Base-by-base conservation (phyloP, 2,888 invertebrate genomes). In the Terebella lapidaria region DNA sequence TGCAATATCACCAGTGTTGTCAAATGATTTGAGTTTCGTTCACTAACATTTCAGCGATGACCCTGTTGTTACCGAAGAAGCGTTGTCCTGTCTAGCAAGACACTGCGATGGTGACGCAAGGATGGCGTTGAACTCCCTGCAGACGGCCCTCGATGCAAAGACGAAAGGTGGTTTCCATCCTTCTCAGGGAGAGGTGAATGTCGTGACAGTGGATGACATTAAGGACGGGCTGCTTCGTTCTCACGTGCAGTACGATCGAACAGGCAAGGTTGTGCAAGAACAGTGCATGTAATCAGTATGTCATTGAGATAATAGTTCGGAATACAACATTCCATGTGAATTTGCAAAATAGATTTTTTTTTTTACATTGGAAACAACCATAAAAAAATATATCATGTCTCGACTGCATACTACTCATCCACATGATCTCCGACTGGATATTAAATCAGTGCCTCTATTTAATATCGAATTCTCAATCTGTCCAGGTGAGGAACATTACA, bases 31-130 rank as follows among this genome's bases (percentile, higher is more conserved):
- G n/a, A n/a, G n/a, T n/a, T n/a, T n/a, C n/a, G n/a, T n/a, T n/a
- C n/a, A n/a, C n/a, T n/a, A n/a, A n/a, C n/a, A n/a, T n/a, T n/a
- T n/a, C n/a, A n/a, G n/a, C n/a, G n/a, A n/a, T n/a, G n/a, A n/a
- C n/a, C n/a, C n/a, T n/a, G n/a, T n/a, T n/a, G n/a, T n/a, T n/a
- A n/a, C n/a, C n/a, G n/a, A n/a, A n/a, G n/a, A n/a, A n/a, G n/a
- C 89, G 0, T 72, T 91, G 54, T 80, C 83, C 59, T 88, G 88
- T 86, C 74, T 91, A 55, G 87, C 89, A 1, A 87, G 87, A 73
- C 85, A 89, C 57, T 87, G 88, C 73, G 91, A 90, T 78, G 91
- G 91, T 1, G 91, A 91, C 82, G 91, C 91, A 3, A 82, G 91
- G 68, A 86, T 87, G 70, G 90, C 90, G 15, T 83, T 91, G 47